These are phyloP conservation scores for Taeniopygia guttata DNA, from an alignment of 2,797 vertebrate genomes.

Conservation along the genomic window DNA sequence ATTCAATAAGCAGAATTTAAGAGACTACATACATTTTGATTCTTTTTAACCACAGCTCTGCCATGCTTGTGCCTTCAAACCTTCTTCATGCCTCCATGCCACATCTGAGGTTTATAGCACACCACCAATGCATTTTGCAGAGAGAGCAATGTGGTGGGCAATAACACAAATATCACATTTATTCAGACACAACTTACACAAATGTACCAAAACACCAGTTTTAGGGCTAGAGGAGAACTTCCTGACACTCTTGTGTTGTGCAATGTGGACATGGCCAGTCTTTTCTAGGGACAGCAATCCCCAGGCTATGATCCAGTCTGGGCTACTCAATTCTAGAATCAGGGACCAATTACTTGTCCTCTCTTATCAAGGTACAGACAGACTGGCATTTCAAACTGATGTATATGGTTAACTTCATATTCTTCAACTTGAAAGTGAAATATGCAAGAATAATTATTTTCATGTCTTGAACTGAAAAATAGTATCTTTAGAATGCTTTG, in stretches of 20 bases:
- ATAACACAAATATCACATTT: neutral
- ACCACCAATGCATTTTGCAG: neutral
- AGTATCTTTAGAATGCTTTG: neutral
- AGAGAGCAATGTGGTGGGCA: neutral
- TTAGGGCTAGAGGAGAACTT: neutral
- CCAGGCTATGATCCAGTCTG: neutral
- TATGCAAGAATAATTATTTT: neutral
- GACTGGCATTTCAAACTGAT: neutral
- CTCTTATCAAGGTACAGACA: neutral
- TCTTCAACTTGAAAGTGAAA: neutral
- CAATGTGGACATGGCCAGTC: neutral
- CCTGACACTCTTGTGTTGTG: neutral
- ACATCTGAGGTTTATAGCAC: neutral
- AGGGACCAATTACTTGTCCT: neutral
- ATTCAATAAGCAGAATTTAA: neutral
- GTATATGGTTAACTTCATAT: neutral
- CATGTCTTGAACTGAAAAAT: neutral
- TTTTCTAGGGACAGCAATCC: neutral
- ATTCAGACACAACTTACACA: neutral
- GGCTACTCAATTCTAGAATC: neutral
- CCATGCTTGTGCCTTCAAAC: fast-evolving
- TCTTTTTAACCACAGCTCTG: neutral
- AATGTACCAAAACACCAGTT: neutral
- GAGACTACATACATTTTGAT: fast-evolving
- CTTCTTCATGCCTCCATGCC: neutral